These are phyloP conservation scores for Lagopus muta DNA, from an alignment of 2,113 vertebrate species.

Conservation along the genomic window DNA sequence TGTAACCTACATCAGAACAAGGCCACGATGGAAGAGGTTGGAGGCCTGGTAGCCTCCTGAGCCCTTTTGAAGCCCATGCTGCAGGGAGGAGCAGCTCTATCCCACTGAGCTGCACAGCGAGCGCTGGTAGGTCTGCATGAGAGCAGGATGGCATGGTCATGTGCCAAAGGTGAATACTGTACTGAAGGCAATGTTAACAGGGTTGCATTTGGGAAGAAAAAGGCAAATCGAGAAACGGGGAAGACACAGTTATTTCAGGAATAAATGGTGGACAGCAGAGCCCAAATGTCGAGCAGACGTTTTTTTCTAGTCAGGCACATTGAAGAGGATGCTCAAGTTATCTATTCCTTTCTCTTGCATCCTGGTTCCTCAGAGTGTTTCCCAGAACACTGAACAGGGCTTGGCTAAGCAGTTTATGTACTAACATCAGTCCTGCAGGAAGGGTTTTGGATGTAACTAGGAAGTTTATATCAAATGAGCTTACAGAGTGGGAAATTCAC, in stretches of 20 bases:
- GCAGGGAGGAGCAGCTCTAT: not conserved
- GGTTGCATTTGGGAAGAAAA: not conserved
- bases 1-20: not conserved
- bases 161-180: rapidly evolving
- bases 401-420: not conserved
- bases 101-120: rapidly evolving
- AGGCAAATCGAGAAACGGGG: not conserved
- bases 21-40: not conserved
- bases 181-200: not conserved
- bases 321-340: not conserved
- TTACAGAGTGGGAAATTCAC: not conserved
- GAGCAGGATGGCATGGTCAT: not conserved
- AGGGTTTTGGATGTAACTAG: conserved; percentile 14
- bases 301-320: not conserved
- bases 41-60: not conserved
- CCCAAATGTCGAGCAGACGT: conserved; percentile 39
- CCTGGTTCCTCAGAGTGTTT: conserved; percentile 5
- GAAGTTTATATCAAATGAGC: conserved; percentile 27
- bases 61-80: rapidly evolving
- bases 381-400: not conserved
- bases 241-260: not conserved
- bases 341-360: not conserved
- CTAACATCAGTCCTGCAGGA: not conserved
- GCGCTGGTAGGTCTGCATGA: not conserved
- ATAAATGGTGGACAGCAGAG: conserved; percentile 20